Conservation (phyloP, 2,113 vertebrate genomes). For the Stigmatopora nigra region DNA sequence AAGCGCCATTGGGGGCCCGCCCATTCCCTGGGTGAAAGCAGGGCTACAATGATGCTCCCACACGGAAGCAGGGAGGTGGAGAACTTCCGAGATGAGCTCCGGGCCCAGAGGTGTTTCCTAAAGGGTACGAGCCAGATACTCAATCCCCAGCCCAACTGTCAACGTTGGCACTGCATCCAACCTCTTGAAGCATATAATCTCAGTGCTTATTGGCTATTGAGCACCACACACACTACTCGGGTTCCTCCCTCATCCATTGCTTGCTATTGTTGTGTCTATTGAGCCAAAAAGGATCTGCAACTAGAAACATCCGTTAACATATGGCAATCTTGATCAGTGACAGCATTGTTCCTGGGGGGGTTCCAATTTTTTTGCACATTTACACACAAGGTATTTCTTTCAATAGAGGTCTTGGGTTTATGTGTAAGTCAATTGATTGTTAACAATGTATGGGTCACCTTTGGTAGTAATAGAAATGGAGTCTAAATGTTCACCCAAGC, state of each 20-base stretch:
- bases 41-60: constrained; percentile 57
- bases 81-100: constrained; percentile 55
- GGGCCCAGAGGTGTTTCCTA: constrained; percentile 68
- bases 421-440: neutral
- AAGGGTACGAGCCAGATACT: constrained; percentile 57
- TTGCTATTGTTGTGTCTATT: constrained; percentile 56
- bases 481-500: too few species aligned
- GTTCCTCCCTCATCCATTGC: constrained; percentile 55
- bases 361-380: constrained; percentile 31
- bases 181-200: constrained; percentile 76
- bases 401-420: neutral
- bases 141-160: constrained; percentile 80
- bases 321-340: constrained; percentile 56
- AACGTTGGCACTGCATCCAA: constrained; percentile 67
- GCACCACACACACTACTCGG: constrained; percentile 47
- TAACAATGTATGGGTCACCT: too few species aligned
- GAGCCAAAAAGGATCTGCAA: constrained; percentile 57
- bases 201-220: constrained; percentile 70
- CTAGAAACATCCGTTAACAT: constrained; percentile 44
- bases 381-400: constrained; percentile 17
- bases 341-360: constrained; percentile 21
- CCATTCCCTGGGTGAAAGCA: constrained; percentile 52
- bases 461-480: too few species aligned
- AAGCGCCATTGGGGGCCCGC: constrained; percentile 50
- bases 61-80: constrained; percentile 40